Base-by-base conservation (phyloP, 37 sponge, comb jelly and placozoan genomes). In the Aphrocallistes beatrix region DNA sequence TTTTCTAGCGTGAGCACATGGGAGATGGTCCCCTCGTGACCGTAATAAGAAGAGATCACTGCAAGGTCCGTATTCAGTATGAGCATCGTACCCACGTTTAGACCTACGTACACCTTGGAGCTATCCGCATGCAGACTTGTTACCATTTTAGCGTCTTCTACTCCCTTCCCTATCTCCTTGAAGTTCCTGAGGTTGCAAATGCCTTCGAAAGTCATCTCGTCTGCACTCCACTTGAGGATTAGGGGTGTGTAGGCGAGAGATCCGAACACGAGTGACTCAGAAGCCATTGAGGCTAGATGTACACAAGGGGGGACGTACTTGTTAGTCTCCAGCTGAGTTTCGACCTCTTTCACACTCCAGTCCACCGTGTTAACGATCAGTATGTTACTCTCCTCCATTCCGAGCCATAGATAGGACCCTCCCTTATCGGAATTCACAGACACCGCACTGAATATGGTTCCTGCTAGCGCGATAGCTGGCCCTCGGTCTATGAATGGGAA, bases 291-390 rank as follows among this genome's bases (percentile, higher is more conserved):
- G 10, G n/a, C 75, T 3, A 60, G 75, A 13, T 60, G 75, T 1
- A 60, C 75, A 60, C 75, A 60, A 6, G 75, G 75, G 21, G 34
- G 75, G n/a, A 60, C 21, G 6, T 19, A 3, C n/a, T 13, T 60
- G 10, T 28, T 60, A 6, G 75, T 60, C 34, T 25, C 75, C 32
- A 60, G 10, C 10, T 60, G 10, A 3, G 34, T 32, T 30, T 28
- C 75, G 75, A 60, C n/a, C n/a, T 60, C 75, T 19, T 60, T 30
- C n/a, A 60, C 75, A 21, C n/a, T 60, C 75, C 75, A 60, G n/a
- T 60, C n/a, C 28, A 25, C 21, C 8, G 21, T 60, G 34, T 60
- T 60, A 6, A 60, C 75, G 3, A 13, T 28, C 8, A 60, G 75
- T 3, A 60, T 60, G 34, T 60, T 60, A 25, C 75, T 30, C 75